A percentile compares a stretch with the other conserved stretches of the same genome.
phyloP scores from a whole-genome alignment of 2,113 vertebrate genomes.

The Amphilophus citrinellus region DNA sequence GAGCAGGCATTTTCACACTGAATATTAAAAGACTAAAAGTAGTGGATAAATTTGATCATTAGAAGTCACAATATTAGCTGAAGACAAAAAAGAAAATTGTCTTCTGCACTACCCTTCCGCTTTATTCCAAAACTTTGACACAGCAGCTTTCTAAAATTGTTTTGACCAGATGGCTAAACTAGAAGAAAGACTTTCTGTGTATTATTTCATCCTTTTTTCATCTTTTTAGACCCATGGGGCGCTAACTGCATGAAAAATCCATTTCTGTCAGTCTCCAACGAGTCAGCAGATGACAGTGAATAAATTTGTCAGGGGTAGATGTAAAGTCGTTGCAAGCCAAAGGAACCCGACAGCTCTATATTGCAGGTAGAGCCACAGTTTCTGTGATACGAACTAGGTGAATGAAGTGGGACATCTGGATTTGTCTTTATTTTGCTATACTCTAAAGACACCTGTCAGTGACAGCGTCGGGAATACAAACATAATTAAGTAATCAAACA shows the following conservation, averaged over 20 bases:
- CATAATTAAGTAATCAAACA: constrained; percentile 77
- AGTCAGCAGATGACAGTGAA: constrained; percentile 45
- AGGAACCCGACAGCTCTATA: constrained; percentile 34
- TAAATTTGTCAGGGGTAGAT: constrained; percentile 44
- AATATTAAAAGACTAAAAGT: not conserved
- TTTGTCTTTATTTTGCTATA: not conserved
- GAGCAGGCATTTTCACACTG: not conserved
- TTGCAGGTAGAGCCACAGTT: constrained; percentile 9
- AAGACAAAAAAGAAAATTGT: not conserved
- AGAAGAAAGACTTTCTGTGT: not conserved
- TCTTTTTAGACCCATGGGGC: constrained; percentile 10
- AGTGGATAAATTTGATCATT: not conserved
- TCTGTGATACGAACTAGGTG: not conserved
- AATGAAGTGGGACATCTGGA: constrained; percentile 40
- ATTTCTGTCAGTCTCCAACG: constrained; percentile 43
- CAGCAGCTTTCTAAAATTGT: not conserved
- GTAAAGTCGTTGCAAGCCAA: constrained; percentile 33
- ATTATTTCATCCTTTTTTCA: not conserved
- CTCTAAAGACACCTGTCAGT: constrained; percentile 66
- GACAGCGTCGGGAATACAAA: constrained; percentile 65
- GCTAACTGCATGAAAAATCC: constrained; percentile 40
- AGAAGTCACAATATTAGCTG: not conserved
- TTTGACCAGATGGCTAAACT: constrained; percentile 11
- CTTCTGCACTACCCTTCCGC: not conserved
- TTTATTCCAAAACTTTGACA: not conserved